Conservation (phyloP, 2,797 vertebrate species). For the Acrocephalus scirpaceus region DNA sequence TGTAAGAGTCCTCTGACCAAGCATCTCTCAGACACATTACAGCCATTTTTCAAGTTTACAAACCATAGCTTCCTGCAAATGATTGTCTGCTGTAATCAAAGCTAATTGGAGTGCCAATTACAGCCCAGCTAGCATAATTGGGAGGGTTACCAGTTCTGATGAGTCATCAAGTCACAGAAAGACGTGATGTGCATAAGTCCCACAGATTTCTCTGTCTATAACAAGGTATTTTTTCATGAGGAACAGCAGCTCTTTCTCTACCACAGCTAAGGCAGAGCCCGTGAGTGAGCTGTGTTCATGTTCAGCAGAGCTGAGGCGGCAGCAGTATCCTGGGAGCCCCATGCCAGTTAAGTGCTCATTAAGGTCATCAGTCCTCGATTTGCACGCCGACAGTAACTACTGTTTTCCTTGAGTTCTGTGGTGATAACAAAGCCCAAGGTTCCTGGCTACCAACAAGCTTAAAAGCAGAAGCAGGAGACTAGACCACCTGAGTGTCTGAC, state of each 20-base stretch:
- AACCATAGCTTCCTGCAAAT: conserved; percentile 6
- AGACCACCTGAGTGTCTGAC: neutral
- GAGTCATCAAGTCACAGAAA: conserved; percentile 15
- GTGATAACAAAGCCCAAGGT: neutral
- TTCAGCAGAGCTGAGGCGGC: conserved; percentile 19
- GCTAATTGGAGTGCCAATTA: conserved; percentile 63
- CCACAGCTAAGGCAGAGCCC: neutral
- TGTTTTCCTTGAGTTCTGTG: neutral
- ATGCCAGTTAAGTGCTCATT: neutral
- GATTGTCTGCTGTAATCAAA: conserved; percentile 45
- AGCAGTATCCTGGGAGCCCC: conserved; percentile 8
- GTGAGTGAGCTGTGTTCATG: neutral
- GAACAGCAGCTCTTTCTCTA: conserved; percentile 13
- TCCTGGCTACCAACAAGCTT: neutral
- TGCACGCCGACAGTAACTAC: neutral
- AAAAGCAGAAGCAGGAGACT: neutral
- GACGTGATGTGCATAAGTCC: conserved; percentile 16
- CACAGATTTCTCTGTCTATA: neutral
- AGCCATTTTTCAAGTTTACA: conserved; percentile 40
- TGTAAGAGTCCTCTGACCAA: neutral
- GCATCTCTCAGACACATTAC: conserved; percentile 10
- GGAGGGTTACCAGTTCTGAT: conserved; percentile 49
- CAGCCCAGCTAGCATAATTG: conserved; percentile 32
- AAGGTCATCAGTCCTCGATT: neutral
- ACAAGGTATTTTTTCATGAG: conserved; percentile 17